A percentile compares a stretch with the other conserved stretches of the same genome.
These are phyloP conservation scores for Tolmerus cingulatus DNA, from an alignment of 2,888 invertebrate species.

Conservation along the genomic window DNA sequence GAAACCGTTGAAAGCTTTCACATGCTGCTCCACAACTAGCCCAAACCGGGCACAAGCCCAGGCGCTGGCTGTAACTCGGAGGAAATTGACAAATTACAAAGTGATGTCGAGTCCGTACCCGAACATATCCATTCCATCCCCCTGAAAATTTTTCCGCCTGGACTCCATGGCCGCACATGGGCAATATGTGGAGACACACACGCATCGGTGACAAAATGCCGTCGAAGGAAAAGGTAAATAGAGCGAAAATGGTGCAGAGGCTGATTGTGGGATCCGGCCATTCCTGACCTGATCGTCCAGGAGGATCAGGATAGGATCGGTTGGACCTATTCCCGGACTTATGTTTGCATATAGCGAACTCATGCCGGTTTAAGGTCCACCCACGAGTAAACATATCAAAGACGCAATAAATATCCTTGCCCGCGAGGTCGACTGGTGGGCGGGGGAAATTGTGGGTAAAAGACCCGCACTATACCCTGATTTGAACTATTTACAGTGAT, in stretches of 20 bases:
- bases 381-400: not conserved
- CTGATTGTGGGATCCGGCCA: not conserved
- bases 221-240: not conserved
- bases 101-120: not conserved
- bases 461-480: not conserved
- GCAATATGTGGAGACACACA: not conserved
- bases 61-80: not conserved
- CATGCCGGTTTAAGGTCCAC: not conserved
- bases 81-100: constrained; percentile 21
- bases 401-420: constrained; percentile 1
- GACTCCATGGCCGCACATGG: not conserved
- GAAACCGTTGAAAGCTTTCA: constrained; percentile 13
- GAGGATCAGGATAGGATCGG: not conserved
- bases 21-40: not conserved
- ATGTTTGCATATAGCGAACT: not conserved
- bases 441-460: not conserved
- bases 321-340: not conserved
- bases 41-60: not conserved
- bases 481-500: constrained; percentile 10
- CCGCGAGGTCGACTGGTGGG: not conserved
- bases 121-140: not conserved
- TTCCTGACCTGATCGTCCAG: not conserved
- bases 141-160: not conserved
- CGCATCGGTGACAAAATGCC: not conserved
- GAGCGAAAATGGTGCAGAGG: not conserved